These are phyloP conservation scores for Acrobeloides nanus DNA, from an alignment of 2,888 invertebrate genomes.

Conservation along the genomic window DNA sequence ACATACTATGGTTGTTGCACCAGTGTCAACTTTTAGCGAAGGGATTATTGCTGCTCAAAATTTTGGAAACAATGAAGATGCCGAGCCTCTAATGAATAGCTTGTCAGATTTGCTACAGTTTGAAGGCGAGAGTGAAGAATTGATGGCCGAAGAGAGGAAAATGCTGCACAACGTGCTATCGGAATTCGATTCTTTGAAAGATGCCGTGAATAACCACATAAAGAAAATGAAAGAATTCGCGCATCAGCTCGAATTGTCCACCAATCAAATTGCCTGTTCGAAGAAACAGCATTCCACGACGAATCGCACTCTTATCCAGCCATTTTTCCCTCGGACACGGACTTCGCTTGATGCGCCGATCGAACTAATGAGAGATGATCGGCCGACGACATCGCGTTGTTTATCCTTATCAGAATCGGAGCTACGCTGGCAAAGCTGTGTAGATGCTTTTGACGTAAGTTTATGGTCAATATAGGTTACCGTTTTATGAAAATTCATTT, in stretches of 20 bases:
- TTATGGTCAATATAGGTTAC: no score
- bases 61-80: no score
- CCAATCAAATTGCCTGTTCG: slow-evolving; percentile 3
- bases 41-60: no score
- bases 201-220: slow-evolving; percentile 34
- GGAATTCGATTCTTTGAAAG: slow-evolving; percentile 28
- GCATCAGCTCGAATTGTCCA: slow-evolving; percentile 19
- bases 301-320: neutral
- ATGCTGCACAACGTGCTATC: slow-evolving; percentile 36
- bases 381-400: no score
- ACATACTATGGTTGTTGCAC: no score
- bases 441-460: slow-evolving; percentile 13
- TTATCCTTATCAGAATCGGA: neutral
- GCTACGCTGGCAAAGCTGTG: slow-evolving; percentile 12
- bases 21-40: no score
- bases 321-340: no score
- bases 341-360: no score
- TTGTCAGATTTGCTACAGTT: neutral
- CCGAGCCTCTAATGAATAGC: no score
- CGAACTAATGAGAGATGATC: no score
- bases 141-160: slow-evolving; percentile 36
- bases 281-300: neutral
- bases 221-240: slow-evolving; percentile 34
- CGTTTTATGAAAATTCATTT: no score
- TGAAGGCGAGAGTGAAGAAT: slow-evolving; percentile 23